Conservation (phyloP, 2,113 vertebrate genomes). For the Macquaria ambigua region DNA sequence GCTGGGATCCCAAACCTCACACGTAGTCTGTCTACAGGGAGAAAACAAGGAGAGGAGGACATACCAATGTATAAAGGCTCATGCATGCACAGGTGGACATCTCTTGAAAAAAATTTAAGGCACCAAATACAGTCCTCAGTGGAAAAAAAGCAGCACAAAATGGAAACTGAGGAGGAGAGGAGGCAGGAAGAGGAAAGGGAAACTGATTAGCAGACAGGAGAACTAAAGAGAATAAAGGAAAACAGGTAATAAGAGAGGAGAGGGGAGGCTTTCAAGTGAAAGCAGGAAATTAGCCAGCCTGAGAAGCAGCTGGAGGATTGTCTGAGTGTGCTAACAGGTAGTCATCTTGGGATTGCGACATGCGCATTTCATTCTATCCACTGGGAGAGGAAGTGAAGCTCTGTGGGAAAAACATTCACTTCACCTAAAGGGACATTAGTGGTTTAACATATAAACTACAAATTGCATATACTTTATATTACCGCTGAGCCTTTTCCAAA, state of each 20-base stretch:
- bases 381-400: background rate
- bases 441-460: background rate
- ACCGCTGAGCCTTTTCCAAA: background rate
- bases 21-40: background rate
- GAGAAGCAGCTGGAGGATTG: background rate
- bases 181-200: too few relatives aligned
- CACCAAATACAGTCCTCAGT: background rate
- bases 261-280: background rate
- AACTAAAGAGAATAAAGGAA: background rate
- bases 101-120: background rate
- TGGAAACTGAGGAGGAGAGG: background rate
- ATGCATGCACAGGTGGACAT: background rate
- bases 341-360: background rate
- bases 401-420: background rate
- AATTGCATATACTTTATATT: too few relatives aligned
- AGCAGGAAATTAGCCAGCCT: background rate
- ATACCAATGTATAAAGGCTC: background rate
- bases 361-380: background rate
- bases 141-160: background rate
- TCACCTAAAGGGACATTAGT: background rate
- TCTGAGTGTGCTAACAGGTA: constrained; percentile 5
- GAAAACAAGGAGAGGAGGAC: background rate
- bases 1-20: constrained; percentile 1
- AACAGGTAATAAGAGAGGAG: background rate
- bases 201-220: background rate